These are phyloP conservation scores for Hermodice carunculata DNA, from an alignment of 2,888 invertebrate genomes.

Conservation along the genomic window DNA sequence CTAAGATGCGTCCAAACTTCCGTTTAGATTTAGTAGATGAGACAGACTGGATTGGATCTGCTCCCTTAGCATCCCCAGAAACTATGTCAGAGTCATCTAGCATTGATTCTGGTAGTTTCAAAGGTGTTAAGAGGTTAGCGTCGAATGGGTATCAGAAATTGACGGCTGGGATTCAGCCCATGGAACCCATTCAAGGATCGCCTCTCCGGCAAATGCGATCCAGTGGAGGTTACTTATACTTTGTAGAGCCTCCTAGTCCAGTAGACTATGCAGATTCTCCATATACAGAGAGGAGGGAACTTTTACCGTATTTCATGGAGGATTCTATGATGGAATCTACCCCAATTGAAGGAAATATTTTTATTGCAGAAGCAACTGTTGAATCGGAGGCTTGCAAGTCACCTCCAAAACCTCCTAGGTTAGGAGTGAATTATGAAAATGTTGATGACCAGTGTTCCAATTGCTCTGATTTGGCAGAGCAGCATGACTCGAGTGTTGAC, in stretches of 20 bases:
- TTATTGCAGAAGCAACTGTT: slow-evolving; percentile 13
- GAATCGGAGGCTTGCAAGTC: neutral
- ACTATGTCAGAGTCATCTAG: slow-evolving; percentile 84
- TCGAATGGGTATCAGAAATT: slow-evolving; percentile 32
- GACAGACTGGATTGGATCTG: slow-evolving; percentile 58
- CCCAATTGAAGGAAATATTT: too few relatives aligned
- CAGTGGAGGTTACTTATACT: slow-evolving; percentile 24
- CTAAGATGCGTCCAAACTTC: slow-evolving; percentile 10
- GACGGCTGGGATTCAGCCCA: slow-evolving; percentile 39
- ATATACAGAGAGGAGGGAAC: too few relatives aligned
- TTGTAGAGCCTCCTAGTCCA: slow-evolving; percentile 13
- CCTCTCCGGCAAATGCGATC: slow-evolving; percentile 32
- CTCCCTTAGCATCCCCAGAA: slow-evolving; percentile 86
- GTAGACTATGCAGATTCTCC: slow-evolving; percentile 20
- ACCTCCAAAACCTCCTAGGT: slow-evolving; percentile 5
- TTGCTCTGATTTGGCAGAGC: too few relatives aligned
- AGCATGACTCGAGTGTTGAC: too few relatives aligned
- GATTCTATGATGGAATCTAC: too few relatives aligned
- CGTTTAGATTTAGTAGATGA: slow-evolving; percentile 16
- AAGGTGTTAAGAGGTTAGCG: slow-evolving; percentile 17
- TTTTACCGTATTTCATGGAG: too few relatives aligned
- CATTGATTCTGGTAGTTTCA: slow-evolving; percentile 74
- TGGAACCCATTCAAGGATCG: slow-evolving; percentile 55
- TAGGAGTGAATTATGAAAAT: too few relatives aligned
- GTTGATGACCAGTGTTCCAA: too few relatives aligned